A percentile compares a stretch with the other conserved stretches of the same genome.
Conservation (phyloP, 2,113 vertebrate species). For the Campylorhamphus procurvoides region DNA sequence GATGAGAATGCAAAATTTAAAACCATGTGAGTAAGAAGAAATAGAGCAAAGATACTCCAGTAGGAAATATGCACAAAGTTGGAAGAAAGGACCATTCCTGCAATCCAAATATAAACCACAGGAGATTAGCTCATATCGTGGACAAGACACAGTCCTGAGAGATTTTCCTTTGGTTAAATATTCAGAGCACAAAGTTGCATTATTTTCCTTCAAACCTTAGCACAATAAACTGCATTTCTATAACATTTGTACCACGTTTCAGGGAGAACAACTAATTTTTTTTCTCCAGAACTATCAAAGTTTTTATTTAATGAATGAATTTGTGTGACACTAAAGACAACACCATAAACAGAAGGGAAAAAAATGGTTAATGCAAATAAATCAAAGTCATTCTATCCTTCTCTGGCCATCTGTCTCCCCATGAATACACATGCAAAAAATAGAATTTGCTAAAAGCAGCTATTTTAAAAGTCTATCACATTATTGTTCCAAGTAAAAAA, state of each 20-base stretch:
- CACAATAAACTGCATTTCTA: background rate
- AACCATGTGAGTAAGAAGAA: background rate
- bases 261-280: background rate
- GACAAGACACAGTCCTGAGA: background rate
- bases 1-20: background rate
- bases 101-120: background rate
- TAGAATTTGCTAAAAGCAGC: conserved; percentile 23
- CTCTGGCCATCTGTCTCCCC: background rate
- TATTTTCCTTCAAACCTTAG: background rate
- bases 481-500: background rate
- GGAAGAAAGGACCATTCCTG: background rate
- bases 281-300: background rate
- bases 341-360: background rate
- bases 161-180: background rate
- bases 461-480: background rate
- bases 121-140: background rate
- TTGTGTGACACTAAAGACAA: background rate
- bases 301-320: background rate
- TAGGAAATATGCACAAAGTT: background rate
- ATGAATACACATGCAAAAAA: background rate
- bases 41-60: background rate
- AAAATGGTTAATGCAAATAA: conserved; percentile 26
- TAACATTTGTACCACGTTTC: background rate
- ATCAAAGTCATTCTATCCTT: conserved; percentile 20
- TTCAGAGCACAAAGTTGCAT: background rate